These are phyloP conservation scores for Masticophis lateralis DNA, from an alignment of 2,797 vertebrate genomes.

Conservation along the genomic window DNA sequence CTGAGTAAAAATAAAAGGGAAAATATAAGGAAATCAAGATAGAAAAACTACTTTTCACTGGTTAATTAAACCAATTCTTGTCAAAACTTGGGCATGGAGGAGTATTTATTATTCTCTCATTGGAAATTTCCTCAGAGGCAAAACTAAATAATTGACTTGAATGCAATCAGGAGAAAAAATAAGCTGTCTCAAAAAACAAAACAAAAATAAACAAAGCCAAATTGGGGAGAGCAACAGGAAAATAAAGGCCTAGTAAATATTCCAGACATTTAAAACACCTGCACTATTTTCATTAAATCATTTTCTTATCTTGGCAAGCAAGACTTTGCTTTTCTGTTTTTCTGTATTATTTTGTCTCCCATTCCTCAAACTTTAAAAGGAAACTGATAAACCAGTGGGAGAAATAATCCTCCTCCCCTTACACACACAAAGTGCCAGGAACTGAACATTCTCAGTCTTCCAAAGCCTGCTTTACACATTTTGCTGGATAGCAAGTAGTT, in stretches of 20 bases:
- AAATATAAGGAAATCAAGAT: neutral
- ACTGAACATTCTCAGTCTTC: neutral
- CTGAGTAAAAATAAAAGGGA: neutral
- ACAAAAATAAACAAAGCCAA: neutral
- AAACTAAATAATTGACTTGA: neutral
- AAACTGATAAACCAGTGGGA: neutral
- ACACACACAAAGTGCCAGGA: neutral
- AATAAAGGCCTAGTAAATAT: neutral
- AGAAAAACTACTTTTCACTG: neutral
- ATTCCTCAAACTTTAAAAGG: neutral
- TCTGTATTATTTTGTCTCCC: neutral
- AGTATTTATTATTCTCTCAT: neutral
- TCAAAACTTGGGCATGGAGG: neutral
- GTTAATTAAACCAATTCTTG: neutral
- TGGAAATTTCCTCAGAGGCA: neutral
- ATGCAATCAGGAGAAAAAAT: neutral
- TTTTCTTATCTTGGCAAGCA: neutral
- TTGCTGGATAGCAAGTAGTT: neutral
- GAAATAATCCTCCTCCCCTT: neutral
- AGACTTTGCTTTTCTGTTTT: neutral
- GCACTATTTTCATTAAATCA: neutral
- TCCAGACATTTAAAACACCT: neutral
- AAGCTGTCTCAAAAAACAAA: neutral
- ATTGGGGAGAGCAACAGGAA: neutral
- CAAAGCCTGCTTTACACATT: neutral